Percentiles rank a stretch among this genome's conserved stretches.
These are phyloP conservation scores for Brevimyrus niger DNA, from an alignment of 2,113 vertebrate genomes.

Conservation along the genomic window DNA sequence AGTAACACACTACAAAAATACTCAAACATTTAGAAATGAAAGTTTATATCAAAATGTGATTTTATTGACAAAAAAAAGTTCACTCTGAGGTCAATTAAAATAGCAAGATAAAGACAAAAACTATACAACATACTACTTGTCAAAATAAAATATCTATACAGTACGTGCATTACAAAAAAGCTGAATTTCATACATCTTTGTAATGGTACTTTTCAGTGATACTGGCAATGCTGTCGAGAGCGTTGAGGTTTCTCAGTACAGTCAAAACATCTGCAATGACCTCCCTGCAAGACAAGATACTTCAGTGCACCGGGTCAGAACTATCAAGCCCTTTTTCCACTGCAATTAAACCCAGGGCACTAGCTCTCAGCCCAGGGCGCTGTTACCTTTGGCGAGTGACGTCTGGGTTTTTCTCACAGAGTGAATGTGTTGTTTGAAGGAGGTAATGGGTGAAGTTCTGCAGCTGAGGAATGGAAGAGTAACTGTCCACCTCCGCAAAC, in stretches of 20 bases:
- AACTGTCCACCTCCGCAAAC: slow-evolving; percentile 59
- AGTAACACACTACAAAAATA: not conserved
- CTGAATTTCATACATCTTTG: not conserved
- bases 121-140: not conserved
- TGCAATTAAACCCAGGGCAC: not conserved
- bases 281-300: slow-evolving; percentile 52
- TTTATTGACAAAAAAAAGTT: not conserved
- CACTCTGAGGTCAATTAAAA: not conserved
- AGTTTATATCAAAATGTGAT: not conserved
- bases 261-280: slow-evolving; percentile 66
- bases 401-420: slow-evolving; percentile 55
- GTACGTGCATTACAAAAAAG: not conserved
- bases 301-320: not conserved
- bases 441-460: slow-evolving; percentile 72
- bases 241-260: slow-evolving; percentile 69
- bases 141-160: not conserved
- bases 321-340: not conserved
- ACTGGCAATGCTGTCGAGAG: slow-evolving; percentile 60
- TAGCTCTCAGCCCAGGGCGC: not conserved
- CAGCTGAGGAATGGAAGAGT: slow-evolving; percentile 65
- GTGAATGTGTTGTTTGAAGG: slow-evolving; percentile 51
- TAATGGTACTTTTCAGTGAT: slow-evolving; percentile 64
- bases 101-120: not conserved
- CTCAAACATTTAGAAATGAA: not conserved
- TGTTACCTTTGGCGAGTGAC: slow-evolving; percentile 46